These are phyloP conservation scores for Mamestra brassicae DNA, from an alignment of 2,888 invertebrate genomes.

Conservation along the genomic window DNA sequence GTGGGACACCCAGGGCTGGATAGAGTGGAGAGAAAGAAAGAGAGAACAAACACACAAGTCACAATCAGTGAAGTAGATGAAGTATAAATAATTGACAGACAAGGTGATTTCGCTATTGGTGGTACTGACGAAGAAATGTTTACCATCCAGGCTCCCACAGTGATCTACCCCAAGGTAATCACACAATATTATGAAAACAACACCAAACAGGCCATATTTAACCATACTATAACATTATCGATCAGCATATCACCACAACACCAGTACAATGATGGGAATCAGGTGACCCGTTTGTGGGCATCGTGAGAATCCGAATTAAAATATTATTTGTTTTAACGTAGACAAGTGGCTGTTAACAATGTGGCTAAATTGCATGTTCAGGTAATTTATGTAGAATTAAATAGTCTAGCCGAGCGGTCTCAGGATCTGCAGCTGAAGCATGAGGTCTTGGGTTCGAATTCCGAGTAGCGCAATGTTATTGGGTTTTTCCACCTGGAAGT, in stretches of 20 bases:
- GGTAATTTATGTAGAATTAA: slow-evolving; percentile 11
- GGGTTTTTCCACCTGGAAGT: neutral
- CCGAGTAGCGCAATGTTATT: neutral
- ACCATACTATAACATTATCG: slow-evolving; percentile 52
- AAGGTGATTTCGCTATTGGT: neutral
- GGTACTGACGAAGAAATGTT: neutral
- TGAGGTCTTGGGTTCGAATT: neutral
- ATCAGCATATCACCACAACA: slow-evolving; percentile 39
- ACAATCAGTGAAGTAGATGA: neutral
- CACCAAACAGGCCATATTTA: slow-evolving; percentile 7
- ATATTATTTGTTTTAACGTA: slow-evolving; percentile 64
- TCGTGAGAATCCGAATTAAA: slow-evolving; percentile 68
- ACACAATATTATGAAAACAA: slow-evolving; percentile 43
- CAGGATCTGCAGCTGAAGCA: neutral
- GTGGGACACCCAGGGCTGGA: too few species aligned
- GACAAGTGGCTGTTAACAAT: slow-evolving; percentile 51
- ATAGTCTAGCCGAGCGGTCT: neutral
- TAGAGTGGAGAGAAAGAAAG: neutral
- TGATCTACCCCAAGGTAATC: slow-evolving; percentile 1
- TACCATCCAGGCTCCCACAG: neutral
- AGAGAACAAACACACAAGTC: neutral
- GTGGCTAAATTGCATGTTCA: slow-evolving; percentile 16
- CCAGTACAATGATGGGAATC: slow-evolving; percentile 79
- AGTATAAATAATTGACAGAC: neutral
- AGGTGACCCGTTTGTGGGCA: slow-evolving; percentile 76